These are phyloP conservation scores for Corythoichthys intestinalis DNA, from an alignment of 2,113 vertebrate genomes.

Conservation along the genomic window DNA sequence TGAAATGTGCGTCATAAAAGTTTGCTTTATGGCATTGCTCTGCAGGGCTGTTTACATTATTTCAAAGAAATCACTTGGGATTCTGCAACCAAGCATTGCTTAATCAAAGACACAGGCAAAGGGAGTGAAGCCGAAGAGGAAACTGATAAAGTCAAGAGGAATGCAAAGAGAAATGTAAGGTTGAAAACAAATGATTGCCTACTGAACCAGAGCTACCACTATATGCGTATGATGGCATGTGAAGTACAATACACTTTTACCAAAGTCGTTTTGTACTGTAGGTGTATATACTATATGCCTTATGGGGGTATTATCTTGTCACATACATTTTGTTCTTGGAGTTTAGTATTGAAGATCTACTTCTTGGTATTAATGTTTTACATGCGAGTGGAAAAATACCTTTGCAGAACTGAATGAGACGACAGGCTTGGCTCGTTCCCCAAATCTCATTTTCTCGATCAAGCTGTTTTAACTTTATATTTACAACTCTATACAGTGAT, in stretches of 20 bases:
- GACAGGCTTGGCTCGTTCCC: slow-evolving; percentile 24
- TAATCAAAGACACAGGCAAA: slow-evolving; percentile 32
- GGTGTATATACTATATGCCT: slow-evolving; percentile 32
- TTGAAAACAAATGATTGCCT: slow-evolving; percentile 29
- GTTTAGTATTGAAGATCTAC: slow-evolving; percentile 64
- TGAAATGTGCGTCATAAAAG: slow-evolving; percentile 30
- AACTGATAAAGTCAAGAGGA: slow-evolving; percentile 31
- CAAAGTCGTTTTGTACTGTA: background rate
- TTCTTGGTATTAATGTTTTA: slow-evolving; percentile 55
- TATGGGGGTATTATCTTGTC: slow-evolving; percentile 53
- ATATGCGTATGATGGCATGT: slow-evolving; percentile 5
- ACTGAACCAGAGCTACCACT: slow-evolving; percentile 40
- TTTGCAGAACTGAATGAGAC: slow-evolving; percentile 39
- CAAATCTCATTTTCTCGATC: slow-evolving; percentile 4
- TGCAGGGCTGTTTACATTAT: slow-evolving; percentile 28
- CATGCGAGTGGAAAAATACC: slow-evolving; percentile 64
- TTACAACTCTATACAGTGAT: slow-evolving; percentile 16
- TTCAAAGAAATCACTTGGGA: slow-evolving; percentile 20
- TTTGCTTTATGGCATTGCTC: slow-evolving; percentile 14
- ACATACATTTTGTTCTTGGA: slow-evolving; percentile 62
- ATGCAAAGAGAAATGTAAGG: slow-evolving; percentile 25
- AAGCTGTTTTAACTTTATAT: slow-evolving; percentile 8
- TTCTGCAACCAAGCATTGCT: slow-evolving; percentile 15
- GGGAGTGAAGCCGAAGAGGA: slow-evolving; percentile 13
- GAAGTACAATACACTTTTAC: background rate